Percentiles rank a stretch among this genome's conserved stretches.
These are phyloP conservation scores for Rhinoptilus africanus DNA, from an alignment of 2,113 vertebrate genomes.

Conservation along the genomic window DNA sequence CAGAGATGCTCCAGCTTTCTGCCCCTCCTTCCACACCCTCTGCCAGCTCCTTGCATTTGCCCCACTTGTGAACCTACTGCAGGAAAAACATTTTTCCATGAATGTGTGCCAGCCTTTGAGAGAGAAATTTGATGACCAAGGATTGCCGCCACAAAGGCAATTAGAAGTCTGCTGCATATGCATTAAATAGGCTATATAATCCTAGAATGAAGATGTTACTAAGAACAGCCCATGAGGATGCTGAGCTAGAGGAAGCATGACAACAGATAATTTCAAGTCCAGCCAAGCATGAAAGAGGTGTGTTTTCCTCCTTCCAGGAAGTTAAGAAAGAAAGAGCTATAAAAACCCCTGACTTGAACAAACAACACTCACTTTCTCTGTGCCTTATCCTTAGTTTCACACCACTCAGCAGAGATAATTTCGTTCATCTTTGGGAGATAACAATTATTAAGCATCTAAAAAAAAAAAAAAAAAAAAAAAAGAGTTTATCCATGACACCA, in stretches of 20 bases:
- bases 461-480: too few species aligned
- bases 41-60: neutral
- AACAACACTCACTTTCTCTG: neutral
- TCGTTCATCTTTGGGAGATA: neutral
- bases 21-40: neutral
- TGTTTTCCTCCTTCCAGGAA: neutral
- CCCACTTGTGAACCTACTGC: neutral
- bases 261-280: neutral
- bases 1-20: neutral
- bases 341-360: neutral
- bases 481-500: neutral
- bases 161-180: neutral
- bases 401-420: neutral
- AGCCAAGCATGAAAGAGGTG: neutral
- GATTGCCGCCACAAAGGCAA: neutral
- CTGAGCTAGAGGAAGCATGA: constrained; percentile 24
- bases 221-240: constrained; percentile 1
- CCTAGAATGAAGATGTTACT: neutral
- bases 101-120: neutral
- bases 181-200: neutral
- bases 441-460: neutral
- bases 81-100: neutral
- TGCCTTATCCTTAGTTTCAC: neutral
- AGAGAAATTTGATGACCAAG: neutral
- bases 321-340: neutral